phyloP scores from a whole-genome alignment of 2,888 invertebrate genomes.

The Byasa hedistus region DNA sequence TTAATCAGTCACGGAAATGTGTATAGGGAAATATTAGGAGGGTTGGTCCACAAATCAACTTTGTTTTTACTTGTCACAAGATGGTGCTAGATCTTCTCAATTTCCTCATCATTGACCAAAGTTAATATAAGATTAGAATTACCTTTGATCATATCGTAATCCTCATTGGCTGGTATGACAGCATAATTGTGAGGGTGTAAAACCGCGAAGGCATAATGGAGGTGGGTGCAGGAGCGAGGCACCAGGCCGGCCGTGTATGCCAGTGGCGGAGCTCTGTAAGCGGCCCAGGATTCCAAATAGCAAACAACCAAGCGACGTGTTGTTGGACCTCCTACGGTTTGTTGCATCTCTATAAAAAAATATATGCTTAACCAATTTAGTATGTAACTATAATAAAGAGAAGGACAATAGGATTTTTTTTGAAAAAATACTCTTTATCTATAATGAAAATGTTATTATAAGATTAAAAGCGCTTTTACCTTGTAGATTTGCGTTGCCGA shows the following conservation, averaged over 20 bases:
- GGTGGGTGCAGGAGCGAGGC: slow-evolving; percentile 85
- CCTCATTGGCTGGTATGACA: slow-evolving; percentile 83
- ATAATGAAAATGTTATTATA: background rate
- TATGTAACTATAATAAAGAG: background rate
- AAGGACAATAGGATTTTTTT: background rate
- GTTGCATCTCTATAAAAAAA: slow-evolving; percentile 59
- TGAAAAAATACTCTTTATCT: too few relatives aligned
- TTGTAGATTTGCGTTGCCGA: slow-evolving; percentile 72
- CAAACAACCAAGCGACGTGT: slow-evolving; percentile 80
- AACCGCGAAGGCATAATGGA: slow-evolving; percentile 86
- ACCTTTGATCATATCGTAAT: slow-evolving; percentile 87
- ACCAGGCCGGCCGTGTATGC: slow-evolving; percentile 82
- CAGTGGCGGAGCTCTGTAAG: slow-evolving; percentile 83
- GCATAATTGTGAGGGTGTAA: slow-evolving; percentile 83
- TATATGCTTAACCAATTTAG: background rate
- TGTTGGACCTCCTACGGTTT: slow-evolving; percentile 50
- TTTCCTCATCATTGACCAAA: background rate
- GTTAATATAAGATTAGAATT: slow-evolving; percentile 5
- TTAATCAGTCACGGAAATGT: background rate
- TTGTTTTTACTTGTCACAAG: background rate
- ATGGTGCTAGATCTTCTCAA: background rate
- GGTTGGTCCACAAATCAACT: too few relatives aligned
- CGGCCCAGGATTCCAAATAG: slow-evolving; percentile 84
- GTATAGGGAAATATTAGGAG: too few relatives aligned
- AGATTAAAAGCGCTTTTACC: slow-evolving; percentile 42